Conservation (phyloP, 2,113 vertebrate species). For the Cacatua alba region DNA sequence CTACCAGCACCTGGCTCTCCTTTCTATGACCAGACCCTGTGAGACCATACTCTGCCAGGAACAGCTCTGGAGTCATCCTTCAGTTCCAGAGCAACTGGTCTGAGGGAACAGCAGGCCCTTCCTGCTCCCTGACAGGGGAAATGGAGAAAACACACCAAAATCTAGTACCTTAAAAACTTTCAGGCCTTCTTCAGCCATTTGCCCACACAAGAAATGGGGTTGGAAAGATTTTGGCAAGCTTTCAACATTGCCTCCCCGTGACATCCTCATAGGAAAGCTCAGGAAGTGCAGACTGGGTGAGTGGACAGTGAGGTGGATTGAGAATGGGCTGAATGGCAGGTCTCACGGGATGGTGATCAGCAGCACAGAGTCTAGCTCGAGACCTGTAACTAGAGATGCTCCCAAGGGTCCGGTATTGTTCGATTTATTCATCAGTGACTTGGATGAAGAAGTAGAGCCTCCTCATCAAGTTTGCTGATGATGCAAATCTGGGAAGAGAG, state of each 20-base stretch:
- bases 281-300: background rate
- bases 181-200: background rate
- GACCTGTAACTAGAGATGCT: background rate
- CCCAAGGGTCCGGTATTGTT: background rate
- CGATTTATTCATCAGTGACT: background rate
- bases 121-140: background rate
- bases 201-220: background rate
- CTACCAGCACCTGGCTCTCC: background rate
- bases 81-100: background rate
- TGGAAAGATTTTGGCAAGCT: background rate
- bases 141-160: background rate
- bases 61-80: background rate
- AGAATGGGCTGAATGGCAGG: background rate
- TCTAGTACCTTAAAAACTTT: background rate
- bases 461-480: background rate
- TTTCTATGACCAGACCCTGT: background rate
- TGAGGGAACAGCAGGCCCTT: background rate
- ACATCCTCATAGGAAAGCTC: background rate
- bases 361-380: background rate
- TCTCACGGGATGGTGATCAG: background rate
- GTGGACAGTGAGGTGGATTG: background rate
- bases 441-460: background rate
- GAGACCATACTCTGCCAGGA: background rate
- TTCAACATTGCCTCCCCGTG: background rate
- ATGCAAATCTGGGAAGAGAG: background rate